Conservation (phyloP, 2,113 vertebrate genomes). For the Bos taurus region DNA sequence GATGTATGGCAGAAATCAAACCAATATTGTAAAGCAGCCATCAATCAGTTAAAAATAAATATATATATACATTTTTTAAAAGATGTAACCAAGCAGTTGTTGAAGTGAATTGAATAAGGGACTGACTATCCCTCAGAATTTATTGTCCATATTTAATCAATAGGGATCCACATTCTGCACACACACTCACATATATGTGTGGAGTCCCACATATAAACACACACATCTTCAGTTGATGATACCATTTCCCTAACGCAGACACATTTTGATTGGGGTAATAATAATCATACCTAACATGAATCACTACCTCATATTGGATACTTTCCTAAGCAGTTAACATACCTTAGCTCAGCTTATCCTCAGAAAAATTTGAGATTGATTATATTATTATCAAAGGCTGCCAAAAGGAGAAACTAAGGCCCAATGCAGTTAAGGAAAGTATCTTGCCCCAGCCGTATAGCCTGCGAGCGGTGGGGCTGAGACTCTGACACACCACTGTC, state of each 20-base stretch:
- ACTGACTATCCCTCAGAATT: not conserved
- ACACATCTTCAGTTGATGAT: not conserved
- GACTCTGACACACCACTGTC: not conserved
- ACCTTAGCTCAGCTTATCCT: not conserved
- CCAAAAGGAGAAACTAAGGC: not conserved
- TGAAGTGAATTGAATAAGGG: not conserved
- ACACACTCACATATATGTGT: not conserved
- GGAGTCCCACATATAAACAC: not conserved
- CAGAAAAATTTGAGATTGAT: not conserved
- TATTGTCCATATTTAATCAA: not conserved
- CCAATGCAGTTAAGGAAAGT: not conserved
- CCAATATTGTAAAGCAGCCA: not conserved
- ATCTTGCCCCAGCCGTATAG: not conserved
- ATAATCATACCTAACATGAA: not conserved
- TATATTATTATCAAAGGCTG: not conserved
- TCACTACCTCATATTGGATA: not conserved
- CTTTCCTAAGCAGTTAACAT: not conserved
- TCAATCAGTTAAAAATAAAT: not conserved
- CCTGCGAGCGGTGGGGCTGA: accelerated
- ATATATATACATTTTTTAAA: not conserved
- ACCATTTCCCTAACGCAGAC: not conserved
- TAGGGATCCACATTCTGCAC: not conserved
- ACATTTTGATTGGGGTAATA: not conserved
- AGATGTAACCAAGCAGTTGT: not conserved
- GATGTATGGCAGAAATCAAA: not conserved